Base-by-base conservation (phyloP, 2,113 vertebrate species). In the Ceuthmochares aereus region DNA sequence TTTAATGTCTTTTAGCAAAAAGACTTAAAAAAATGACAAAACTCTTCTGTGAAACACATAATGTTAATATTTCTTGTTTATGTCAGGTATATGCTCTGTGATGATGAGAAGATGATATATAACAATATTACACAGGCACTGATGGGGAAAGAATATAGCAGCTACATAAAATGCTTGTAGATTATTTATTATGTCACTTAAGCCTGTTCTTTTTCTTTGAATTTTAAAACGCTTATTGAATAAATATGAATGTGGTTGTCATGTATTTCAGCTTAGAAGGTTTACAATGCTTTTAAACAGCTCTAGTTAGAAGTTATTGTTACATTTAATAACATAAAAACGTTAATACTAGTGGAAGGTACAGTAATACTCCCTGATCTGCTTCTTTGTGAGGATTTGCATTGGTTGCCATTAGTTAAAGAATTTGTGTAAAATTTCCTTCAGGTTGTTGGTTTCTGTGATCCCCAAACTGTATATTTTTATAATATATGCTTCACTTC, bases 181-280 rank as follows among this genome's bases (percentile, higher is more conserved):
- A 40, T 86, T 83, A 73, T 88, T 90, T 81, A 36, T 93, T 84
- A 62, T 59, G 5, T 20, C 13, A 82, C 12, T 81, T 63, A 89
- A 89, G 30, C 14, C 32, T 59, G 30, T 23, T n/a, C n/a, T n/a
- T 49, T 82, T 76, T 23, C 21, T 66, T 68, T n/a, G 21, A 18
- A 23, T 52, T 92, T 89, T 63, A 36, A 76, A 76, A 12, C 47
- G 5, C 40, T 78, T 89, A 52, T 19, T 8, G 64, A 47, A 87
- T 56, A 62, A 64, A 74, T 81, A 37, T 12, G 29, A 54, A 89
- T 62, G 21, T 16, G 87, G 27, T 21, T 94, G 26, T 72, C 6
- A 16, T 37, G 7, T 70, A 58, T 58, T 84, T 74, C 30, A 55
- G 6, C n/a, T 58, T 63, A 59, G 9, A 34, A 63, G 27, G 25